Conservation (phyloP, 2,113 vertebrate genomes). For the Cyprinodon variegatus region DNA sequence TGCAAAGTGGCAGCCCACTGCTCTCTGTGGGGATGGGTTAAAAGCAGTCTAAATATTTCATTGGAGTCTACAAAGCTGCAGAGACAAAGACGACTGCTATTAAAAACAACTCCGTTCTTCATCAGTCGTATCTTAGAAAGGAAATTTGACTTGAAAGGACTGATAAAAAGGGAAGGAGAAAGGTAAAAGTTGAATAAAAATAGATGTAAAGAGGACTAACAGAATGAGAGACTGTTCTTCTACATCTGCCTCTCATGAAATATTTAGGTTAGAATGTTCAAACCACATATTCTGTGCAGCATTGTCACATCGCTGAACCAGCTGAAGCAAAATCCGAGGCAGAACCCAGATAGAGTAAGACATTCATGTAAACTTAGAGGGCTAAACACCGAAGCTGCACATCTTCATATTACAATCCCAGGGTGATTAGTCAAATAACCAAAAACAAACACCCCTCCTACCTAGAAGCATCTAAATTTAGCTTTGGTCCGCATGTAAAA, state of each 20-base stretch:
- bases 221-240: slow-evolving; percentile 8
- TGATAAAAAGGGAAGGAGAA: background rate
- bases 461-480: background rate
- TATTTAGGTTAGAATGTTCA: slow-evolving; percentile 45
- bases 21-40: too few relatives aligned
- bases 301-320: background rate
- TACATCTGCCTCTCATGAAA: slow-evolving; percentile 40
- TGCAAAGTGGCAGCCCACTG: too few relatives aligned
- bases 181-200: slow-evolving; percentile 30
- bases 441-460: background rate
- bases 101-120: background rate
- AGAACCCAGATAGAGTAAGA: background rate
- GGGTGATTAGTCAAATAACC: background rate
- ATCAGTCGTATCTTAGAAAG: background rate
- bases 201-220: background rate
- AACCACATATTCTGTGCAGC: slow-evolving; percentile 18
- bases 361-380: background rate
- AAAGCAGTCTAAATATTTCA: too few relatives aligned
- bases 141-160: background rate
- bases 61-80: too few relatives aligned
- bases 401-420: background rate
- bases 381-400: background rate
- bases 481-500: background rate
- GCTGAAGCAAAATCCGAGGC: background rate
- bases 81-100: too few relatives aligned